phyloP scores from a whole-genome alignment of 2,797 vertebrate genomes.

The Artibeus lituratus region DNA sequence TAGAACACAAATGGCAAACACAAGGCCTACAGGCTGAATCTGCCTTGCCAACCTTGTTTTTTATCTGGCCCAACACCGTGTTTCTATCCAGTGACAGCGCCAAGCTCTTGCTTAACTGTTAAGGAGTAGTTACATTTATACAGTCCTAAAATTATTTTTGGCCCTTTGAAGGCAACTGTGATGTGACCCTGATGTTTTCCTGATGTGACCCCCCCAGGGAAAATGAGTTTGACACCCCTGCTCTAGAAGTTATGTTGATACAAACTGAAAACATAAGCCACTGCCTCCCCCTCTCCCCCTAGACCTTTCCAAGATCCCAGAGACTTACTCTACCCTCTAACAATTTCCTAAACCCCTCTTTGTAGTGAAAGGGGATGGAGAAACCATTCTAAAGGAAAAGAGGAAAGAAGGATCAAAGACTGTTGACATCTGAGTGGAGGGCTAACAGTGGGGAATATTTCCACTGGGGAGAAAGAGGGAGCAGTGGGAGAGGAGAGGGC shows the following conservation, averaged over 20 bases:
- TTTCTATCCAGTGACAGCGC: no score
- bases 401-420: neutral
- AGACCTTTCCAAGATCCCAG: neutral
- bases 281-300: neutral
- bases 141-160: no score
- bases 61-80: no score
- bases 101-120: no score
- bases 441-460: neutral
- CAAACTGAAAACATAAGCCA: neutral
- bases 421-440: neutral
- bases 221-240: no score
- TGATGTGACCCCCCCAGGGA: no score
- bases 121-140: no score
- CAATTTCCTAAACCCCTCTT: neutral
- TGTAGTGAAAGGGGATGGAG: neutral
- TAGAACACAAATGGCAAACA: neutral
- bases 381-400: neutral
- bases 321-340: neutral
- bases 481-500: neutral
- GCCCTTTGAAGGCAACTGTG: no score
- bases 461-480: neutral
- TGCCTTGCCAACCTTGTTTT: no score
- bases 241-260: neutral
- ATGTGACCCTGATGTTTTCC: no score
- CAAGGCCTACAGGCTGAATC: no score